These are phyloP conservation scores for Thermophis baileyi DNA, from an alignment of 2,113 vertebrate genomes.

Conservation along the genomic window DNA sequence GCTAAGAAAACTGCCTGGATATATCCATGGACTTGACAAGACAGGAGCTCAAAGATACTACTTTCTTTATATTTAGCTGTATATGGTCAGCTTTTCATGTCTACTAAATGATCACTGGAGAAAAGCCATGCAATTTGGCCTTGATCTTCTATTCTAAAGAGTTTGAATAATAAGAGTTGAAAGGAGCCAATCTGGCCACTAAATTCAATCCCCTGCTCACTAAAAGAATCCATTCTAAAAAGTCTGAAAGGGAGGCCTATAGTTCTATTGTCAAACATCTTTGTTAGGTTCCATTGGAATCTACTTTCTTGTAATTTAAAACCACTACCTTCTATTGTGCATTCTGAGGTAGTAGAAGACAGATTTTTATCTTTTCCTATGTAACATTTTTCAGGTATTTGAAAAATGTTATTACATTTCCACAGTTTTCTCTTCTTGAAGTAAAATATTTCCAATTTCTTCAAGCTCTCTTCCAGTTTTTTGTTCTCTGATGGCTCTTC, in stretches of 20 bases:
- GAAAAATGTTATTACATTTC: not conserved
- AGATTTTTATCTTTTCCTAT: not conserved
- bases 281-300: not conserved
- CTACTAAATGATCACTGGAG: not conserved
- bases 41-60: not conserved
- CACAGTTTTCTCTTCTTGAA: not conserved
- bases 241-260: not conserved
- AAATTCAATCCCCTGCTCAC: not conserved
- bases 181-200: not conserved
- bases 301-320: not conserved
- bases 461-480: not conserved
- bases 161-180: not conserved
- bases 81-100: not conserved
- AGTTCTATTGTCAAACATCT: not conserved
- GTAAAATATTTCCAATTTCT: not conserved
- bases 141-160: not conserved
- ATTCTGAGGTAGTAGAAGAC: not conserved
- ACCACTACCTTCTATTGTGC: not conserved
- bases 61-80: not conserved
- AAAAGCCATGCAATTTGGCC: not conserved
- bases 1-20: not conserved
- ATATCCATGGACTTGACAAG: not conserved
- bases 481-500: not conserved
- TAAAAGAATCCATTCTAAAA: not conserved
- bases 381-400: not conserved